Evolutionary conservation across 2,888 invertebrate genomes (phyloP).

Genomic region (Nephrotoma guestfalica): DNA sequence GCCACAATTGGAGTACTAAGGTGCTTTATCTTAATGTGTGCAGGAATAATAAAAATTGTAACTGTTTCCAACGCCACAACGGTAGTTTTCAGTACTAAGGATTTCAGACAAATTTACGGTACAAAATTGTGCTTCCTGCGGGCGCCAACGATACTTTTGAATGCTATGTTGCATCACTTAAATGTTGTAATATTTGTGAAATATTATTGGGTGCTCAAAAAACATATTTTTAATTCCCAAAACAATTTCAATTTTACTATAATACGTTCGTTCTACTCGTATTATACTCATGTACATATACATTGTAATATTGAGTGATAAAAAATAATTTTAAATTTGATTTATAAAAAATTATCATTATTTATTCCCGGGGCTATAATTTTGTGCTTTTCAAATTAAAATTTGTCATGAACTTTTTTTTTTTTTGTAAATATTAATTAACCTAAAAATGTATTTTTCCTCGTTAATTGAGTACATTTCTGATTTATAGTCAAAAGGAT

Average conservation of each 20-base stretch:
- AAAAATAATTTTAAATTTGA: neutral
- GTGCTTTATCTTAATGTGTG: no score
- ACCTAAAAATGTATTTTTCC: neutral
- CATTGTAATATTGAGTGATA: neutral
- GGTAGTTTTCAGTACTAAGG: no score
- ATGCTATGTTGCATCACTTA: no score
- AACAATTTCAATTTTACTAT: neutral
- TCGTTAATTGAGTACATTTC: neutral
- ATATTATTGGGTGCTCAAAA: neutral
- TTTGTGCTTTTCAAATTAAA: neutral
- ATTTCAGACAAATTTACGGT: no score
- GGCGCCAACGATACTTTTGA: no score
- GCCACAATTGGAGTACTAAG: no score
- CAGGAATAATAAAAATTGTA: no score
- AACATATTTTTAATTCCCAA: neutral
- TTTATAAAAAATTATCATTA: neutral
- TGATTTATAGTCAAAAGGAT: neutral
- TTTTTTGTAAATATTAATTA: neutral
- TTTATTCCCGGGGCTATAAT: neutral
- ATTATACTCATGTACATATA: neutral
- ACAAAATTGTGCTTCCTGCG: no score
- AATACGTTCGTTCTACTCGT: no score
- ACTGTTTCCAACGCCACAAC: no score
- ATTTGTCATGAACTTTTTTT: neutral
- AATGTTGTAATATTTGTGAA: neutral